phyloP scores from a whole-genome alignment of 1,140 invertebrate species.

The Anastatus disparis region DNA sequence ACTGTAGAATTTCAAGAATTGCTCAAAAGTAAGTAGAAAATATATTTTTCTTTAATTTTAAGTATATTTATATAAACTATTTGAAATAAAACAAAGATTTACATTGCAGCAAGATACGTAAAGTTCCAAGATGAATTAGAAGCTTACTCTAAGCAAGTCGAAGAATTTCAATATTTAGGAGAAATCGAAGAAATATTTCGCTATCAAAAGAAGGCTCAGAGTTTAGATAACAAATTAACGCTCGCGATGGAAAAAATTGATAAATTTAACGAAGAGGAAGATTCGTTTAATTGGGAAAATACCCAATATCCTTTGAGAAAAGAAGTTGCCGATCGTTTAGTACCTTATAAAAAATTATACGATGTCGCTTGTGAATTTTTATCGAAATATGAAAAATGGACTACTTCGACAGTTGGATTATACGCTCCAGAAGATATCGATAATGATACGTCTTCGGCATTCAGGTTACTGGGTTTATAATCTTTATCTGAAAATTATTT shows the following conservation, averaged over 20 bases:
- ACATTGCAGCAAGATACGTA: slow-evolving; percentile 69
- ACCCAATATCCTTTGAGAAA: slow-evolving; percentile 90
- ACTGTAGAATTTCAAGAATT: slow-evolving; percentile 88
- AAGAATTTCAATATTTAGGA: slow-evolving; percentile 87
- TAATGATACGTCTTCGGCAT: slow-evolving; percentile 81
- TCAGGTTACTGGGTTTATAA: slow-evolving; percentile 63
- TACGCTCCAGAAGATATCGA: slow-evolving; percentile 91
- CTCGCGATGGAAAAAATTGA: slow-evolving; percentile 85
- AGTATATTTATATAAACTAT: no score
- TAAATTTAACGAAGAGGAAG: slow-evolving; percentile 92
- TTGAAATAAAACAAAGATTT: no score
- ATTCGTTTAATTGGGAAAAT: slow-evolving; percentile 86
- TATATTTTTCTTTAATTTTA: not conserved
- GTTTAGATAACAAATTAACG: slow-evolving; percentile 76
- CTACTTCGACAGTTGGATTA: slow-evolving; percentile 81
- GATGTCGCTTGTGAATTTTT: slow-evolving; percentile 88
- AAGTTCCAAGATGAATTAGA: slow-evolving; percentile 86
- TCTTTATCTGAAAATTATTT: no score
- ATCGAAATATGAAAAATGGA: slow-evolving; percentile 84
- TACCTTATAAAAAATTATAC: slow-evolving; percentile 88
- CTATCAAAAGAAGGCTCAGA: slow-evolving; percentile 83
- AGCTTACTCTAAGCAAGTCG: slow-evolving; percentile 81
- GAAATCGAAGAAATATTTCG: slow-evolving; percentile 83
- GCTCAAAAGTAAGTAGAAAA: slow-evolving; percentile 67
- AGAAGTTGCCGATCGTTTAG: slow-evolving; percentile 76